Base-by-base conservation (phyloP, 1,140 invertebrate species). In the Drosophila equinoxialis region DNA sequence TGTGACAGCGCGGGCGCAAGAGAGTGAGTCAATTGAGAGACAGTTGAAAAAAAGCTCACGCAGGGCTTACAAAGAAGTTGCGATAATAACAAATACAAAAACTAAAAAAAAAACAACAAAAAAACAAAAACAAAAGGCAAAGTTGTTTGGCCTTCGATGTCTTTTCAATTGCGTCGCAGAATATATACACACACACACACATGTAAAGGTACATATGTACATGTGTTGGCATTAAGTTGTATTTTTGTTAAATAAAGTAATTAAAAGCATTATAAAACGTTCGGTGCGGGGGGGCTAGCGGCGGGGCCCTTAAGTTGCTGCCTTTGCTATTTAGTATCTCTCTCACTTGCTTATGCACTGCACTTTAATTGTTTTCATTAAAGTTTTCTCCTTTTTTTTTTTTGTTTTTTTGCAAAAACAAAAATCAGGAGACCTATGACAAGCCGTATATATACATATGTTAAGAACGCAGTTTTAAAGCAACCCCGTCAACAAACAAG, bases 81-180 rank as follows among this genome's bases (percentile, higher is more conserved):
- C 74, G 80, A 89, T 87, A 76, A 79, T 79, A 86, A 77, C 75
- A 86, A 81, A 72, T 79, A 79, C 72, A 81, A 67, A 64, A 71
- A 74, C 65, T 74, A 74, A 59, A 75, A 63, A 75, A 81, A 78
- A 70, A 35, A 35, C 1, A 37, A 37, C 3, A 68, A 67, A 71
- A 71, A 82, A 83, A 83, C 68, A 82, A 83, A 83, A 68, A 67
- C 68, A 87, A 83, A 87, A 78, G 61, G 73, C 83, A 77, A 86
- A 83, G 83, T 87, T 87, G 83, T 87, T 87, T 87, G 83, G 83
- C 83, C 83, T 87, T 87, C 84, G 80, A 87, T 89, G 83, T 87
- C 84, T 87, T 87, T 86, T 89, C 83, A 83, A 87, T 87, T 87
- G 83, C 83, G 83, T 87, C 83, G 83, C 84, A 87, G 79, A 89